Evolutionary conservation across 2,113 vertebrate genomes (phyloP).

Genomic region (Marcusenius ussheri): DNA sequence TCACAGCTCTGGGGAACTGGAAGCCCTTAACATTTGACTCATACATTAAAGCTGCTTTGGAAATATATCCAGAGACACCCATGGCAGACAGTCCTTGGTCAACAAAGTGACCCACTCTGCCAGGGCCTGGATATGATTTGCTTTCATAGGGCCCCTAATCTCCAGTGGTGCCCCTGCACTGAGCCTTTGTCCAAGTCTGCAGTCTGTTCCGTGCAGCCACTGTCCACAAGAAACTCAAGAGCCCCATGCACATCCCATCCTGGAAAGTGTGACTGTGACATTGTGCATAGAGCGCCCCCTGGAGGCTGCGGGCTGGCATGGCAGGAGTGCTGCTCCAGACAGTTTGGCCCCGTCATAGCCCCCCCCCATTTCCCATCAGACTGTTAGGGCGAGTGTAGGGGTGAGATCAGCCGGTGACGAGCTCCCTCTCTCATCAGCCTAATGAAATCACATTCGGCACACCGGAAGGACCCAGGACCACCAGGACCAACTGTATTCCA

Average conservation of each 20-base stretch:
- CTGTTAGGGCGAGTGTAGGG: neutral
- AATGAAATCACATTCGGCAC: neutral
- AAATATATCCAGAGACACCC: neutral
- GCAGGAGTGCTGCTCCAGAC: neutral
- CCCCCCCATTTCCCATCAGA: neutral
- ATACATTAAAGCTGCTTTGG: neutral
- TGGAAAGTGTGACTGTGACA: neutral
- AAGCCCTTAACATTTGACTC: neutral
- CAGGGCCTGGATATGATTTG: neutral
- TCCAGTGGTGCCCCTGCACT: neutral
- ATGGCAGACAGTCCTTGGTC: neutral
- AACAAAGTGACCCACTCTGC: neutral
- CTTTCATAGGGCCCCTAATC: neutral
- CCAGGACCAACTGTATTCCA: neutral
- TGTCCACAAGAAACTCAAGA: neutral
- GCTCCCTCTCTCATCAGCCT: slow-evolving; percentile 8
- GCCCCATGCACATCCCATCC: neutral
- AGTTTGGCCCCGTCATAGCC: neutral
- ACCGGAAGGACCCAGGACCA: neutral
- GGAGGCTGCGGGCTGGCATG: neutral
- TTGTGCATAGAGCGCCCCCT: neutral
- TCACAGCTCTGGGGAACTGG: neutral
- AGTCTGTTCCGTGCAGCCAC: neutral
- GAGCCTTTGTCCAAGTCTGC: neutral
- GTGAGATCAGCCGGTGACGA: neutral